Evolutionary conservation across 2,113 vertebrate species (phyloP).

Genomic region (Oncorhynchus mykiss): DNA sequence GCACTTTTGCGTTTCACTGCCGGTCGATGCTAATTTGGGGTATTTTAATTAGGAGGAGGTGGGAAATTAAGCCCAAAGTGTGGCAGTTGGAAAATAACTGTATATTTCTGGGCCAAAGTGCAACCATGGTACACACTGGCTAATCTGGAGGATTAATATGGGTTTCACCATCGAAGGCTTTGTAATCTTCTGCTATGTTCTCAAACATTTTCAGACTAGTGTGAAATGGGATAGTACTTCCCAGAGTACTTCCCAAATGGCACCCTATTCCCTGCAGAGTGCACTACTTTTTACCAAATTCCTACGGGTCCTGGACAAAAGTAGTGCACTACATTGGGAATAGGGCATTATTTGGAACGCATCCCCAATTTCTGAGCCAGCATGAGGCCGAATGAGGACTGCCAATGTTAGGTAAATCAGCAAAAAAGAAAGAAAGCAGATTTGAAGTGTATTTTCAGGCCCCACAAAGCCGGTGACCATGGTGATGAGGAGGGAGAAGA

Average conservation of each 20-base stretch:
- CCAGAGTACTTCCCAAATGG: too few species aligned
- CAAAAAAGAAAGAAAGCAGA: conserved; percentile 28
- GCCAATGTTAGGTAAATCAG: conserved; percentile 28
- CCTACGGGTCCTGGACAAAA: too few species aligned
- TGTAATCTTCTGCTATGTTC: conserved; percentile 51
- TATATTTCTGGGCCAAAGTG: conserved; percentile 19
- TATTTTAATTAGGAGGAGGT: conserved; percentile 5
- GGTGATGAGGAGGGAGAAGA: conserved; percentile 74
- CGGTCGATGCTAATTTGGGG: conserved; percentile 15
- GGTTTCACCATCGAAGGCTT: conserved; percentile 32
- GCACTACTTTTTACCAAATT: too few species aligned
- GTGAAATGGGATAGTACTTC: conserved; percentile 47
- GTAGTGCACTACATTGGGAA: too few species aligned
- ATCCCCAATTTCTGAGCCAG: conserved; percentile 8
- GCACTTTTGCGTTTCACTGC: conserved; percentile 6
- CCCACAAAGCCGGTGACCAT: conserved; percentile 77
- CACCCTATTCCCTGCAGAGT: too few species aligned
- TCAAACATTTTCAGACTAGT: conserved; percentile 47
- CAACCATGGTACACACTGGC: conserved; percentile 42
- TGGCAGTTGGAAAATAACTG: conserved; percentile 16
- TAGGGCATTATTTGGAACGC: neutral
- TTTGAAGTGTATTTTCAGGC: conserved; percentile 70
- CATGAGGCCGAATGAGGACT: conserved; percentile 20
- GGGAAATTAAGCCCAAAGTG: conserved; percentile 21
- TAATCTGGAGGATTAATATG: conserved; percentile 46